These are phyloP conservation scores for Parnassius glacialis DNA, from an alignment of 2,888 invertebrate genomes.

Conservation along the genomic window DNA sequence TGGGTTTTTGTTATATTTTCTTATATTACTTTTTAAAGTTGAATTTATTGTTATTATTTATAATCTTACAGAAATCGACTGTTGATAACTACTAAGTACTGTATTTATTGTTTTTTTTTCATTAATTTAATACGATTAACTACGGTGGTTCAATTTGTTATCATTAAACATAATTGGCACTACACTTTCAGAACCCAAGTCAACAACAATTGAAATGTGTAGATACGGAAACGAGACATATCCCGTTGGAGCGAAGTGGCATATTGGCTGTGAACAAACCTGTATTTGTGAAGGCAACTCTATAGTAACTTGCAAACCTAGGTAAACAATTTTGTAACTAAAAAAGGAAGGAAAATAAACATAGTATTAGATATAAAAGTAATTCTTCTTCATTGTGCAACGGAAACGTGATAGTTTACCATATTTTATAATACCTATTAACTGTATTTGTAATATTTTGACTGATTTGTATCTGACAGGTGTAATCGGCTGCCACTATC, in stretches of 20 bases:
- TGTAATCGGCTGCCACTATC: conserved; percentile 81
- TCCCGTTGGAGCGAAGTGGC: conserved; percentile 85
- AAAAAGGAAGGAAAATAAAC: no score
- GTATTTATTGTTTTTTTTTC: no score
- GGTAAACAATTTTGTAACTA: conserved; percentile 53
- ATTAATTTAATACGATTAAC: no score
- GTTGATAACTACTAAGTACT: no score
- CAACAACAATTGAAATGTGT: conserved; percentile 63
- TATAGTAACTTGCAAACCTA: conserved; percentile 86
- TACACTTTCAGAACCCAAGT: conserved; percentile 51
- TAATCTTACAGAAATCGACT: no score
- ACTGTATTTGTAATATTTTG: background rate
- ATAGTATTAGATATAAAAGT: no score
- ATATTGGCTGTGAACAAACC: conserved; percentile 89
- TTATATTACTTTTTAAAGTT: no score
- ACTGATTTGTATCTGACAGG: conserved; percentile 50
- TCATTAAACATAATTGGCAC: no score
- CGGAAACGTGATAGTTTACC: no score
- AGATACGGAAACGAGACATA: conserved; percentile 86
- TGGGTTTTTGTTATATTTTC: conserved; percentile 26
- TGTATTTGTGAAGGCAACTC: conserved; percentile 89
- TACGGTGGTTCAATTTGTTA: no score
- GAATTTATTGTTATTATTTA: no score
- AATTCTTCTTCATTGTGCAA: no score
- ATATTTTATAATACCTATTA: background rate